Conservation (phyloP, 2,888 invertebrate species). For the Tridacna gigas region DNA sequence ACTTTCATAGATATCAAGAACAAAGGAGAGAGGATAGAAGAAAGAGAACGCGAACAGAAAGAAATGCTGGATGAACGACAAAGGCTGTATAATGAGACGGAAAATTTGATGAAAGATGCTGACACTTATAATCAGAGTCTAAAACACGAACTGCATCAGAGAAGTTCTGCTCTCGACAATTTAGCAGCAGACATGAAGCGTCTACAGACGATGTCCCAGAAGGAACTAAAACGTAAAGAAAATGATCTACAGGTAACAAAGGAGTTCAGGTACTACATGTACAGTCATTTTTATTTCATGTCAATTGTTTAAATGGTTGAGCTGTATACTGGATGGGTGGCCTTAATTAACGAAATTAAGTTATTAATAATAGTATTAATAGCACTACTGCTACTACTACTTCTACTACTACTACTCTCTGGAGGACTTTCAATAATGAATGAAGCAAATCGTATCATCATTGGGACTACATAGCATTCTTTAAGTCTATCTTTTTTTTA, state of each 20-base stretch:
- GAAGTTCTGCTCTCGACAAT: conserved; percentile 62
- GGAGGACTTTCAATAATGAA: too few relatives aligned
- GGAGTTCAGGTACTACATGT: too few relatives aligned
- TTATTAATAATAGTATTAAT: too few relatives aligned
- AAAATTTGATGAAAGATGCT: conserved; percentile 69
- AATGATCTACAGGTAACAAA: conserved; percentile 52
- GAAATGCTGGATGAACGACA: conserved; percentile 66
- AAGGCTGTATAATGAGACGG: conserved; percentile 69
- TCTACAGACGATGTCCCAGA: conserved; percentile 57
- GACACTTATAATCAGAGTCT: conserved; percentile 70
- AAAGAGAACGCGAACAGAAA: conserved; percentile 55
- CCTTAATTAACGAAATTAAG: too few relatives aligned
- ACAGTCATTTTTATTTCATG: too few relatives aligned
- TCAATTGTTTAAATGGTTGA: too few relatives aligned
- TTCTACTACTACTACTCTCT: too few relatives aligned
- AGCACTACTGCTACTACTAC: too few relatives aligned
- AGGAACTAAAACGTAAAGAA: conserved; percentile 64
- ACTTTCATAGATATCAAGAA: conserved; percentile 46
- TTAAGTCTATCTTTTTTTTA: too few relatives aligned
- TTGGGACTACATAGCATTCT: too few relatives aligned
- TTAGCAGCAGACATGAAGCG: conserved; percentile 69
- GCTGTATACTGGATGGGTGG: too few relatives aligned
- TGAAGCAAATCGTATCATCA: too few relatives aligned
- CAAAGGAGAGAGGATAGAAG: conserved; percentile 67
- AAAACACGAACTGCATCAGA: conserved; percentile 63